phyloP scores from a whole-genome alignment of 2,888 invertebrate genomes.

The Glyphotaelius pellucidus region DNA sequence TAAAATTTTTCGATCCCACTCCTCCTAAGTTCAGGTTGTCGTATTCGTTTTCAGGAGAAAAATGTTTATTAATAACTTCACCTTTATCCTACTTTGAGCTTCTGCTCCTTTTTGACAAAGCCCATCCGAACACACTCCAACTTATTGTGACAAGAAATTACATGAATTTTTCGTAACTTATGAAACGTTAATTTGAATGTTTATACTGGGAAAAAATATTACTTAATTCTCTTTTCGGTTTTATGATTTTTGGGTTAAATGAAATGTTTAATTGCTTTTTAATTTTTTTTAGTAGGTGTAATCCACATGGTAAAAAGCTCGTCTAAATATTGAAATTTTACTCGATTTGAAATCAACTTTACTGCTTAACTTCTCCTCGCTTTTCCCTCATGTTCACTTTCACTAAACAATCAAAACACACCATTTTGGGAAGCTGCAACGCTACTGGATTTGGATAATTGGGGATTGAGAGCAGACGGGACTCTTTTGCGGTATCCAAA shows the following conservation, averaged over 20 bases:
- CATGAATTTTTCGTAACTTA: background rate
- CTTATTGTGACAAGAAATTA: background rate
- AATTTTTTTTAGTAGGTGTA: no score
- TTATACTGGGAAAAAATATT: background rate
- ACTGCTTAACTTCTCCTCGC: no score
- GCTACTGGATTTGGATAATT: no score
- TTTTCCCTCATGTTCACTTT: no score
- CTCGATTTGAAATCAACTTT: no score
- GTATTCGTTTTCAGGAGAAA: background rate
- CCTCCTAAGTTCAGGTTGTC: background rate
- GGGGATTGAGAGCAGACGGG: no score
- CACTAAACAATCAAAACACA: no score
- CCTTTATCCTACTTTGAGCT: background rate
- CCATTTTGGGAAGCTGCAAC: no score
- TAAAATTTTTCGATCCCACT: background rate
- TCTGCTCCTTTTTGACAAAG: background rate
- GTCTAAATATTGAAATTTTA: no score
- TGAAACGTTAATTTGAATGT: background rate
- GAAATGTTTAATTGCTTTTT: background rate
- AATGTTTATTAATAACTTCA: background rate
- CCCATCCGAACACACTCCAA: background rate
- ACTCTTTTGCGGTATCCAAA: no score
- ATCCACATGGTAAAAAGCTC: no score
- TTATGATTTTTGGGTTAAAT: background rate
- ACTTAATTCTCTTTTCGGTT: background rate